Conservation (phyloP, 2,113 vertebrate species). For the Hemiscyllium ocellatum region DNA sequence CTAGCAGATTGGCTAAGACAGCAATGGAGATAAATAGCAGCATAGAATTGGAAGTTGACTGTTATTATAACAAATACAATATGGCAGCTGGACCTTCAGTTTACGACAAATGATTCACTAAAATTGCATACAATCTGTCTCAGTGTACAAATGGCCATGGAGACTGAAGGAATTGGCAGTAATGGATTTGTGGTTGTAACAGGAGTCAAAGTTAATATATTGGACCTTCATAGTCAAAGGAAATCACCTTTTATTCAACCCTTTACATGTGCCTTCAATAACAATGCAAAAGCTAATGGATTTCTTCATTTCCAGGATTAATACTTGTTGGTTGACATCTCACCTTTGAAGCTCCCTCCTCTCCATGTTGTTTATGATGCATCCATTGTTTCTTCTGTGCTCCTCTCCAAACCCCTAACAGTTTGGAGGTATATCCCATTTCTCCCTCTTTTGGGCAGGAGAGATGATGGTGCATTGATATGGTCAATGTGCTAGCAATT, state of each 20-base stretch:
- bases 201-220: neutral
- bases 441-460: neutral
- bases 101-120: neutral
- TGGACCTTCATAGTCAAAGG: neutral
- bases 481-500: no score
- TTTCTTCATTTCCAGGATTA: neutral
- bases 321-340: neutral
- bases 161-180: neutral
- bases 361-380: neutral
- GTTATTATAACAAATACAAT: neutral
- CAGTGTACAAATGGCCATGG: neutral
- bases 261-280: neutral
- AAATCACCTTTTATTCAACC: neutral
- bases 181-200: neutral
- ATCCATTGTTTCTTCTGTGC: neutral
- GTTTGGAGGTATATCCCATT: neutral
- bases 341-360: neutral
- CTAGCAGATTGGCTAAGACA: neutral
- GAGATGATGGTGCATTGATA: no score
- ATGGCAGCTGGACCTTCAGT: neutral
- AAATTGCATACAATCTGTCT: neutral
- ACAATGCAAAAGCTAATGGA: neutral
- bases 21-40: neutral
- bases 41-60: neutral
- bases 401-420: neutral